phyloP scores from a whole-genome alignment of 2,797 vertebrate genomes.

The Squalus acanthias region DNA sequence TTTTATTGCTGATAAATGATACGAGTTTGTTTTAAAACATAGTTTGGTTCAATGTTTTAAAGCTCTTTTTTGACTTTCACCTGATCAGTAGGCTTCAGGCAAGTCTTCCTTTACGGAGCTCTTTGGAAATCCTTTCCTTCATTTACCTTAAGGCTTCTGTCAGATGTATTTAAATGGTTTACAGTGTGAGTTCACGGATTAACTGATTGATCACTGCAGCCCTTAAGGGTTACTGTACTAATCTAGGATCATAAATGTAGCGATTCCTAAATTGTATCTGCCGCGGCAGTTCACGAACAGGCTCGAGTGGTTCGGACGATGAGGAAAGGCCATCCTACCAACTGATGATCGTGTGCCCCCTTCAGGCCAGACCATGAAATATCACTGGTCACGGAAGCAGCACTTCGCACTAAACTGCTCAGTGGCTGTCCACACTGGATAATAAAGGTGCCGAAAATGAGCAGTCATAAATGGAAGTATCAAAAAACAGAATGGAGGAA shows the following conservation, averaged over 20 bases:
- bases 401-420: neutral
- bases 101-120: neutral
- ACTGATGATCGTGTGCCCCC: neutral
- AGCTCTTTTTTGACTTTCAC: neutral
- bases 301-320: neutral
- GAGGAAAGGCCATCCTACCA: neutral
- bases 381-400: neutral
- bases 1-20: neutral
- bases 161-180: neutral
- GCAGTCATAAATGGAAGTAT: neutral
- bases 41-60: neutral
- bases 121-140: neutral
- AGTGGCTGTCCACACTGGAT: neutral
- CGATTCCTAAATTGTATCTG: neutral
- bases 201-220: neutral
- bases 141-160: slow-evolving; percentile 3
- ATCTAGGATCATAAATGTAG: too few relatives aligned
- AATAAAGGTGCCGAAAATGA: neutral
- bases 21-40: neutral
- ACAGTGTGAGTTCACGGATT: neutral
- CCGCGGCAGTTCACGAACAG: neutral
- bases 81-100: neutral
- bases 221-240: neutral
- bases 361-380: neutral
- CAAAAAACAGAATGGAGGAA: neutral